These are phyloP conservation scores for Cryptoblepharus egeriae DNA, from an alignment of 2,797 vertebrate species.

Conservation along the genomic window DNA sequence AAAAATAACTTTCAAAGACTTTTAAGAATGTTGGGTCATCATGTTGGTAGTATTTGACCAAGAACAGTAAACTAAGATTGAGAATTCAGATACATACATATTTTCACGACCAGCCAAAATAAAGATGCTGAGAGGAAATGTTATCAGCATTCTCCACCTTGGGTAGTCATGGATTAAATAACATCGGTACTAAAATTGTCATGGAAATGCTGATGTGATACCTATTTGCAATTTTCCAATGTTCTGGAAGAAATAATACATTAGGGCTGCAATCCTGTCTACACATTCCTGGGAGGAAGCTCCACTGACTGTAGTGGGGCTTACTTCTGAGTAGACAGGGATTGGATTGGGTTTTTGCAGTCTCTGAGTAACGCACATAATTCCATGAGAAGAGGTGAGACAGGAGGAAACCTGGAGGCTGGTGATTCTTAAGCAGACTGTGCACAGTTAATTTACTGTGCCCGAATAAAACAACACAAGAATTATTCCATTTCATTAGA, in stretches of 20 bases:
- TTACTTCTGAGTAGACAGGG: no score
- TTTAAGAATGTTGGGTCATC: neutral
- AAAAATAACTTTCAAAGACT: neutral
- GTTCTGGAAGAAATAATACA: no score
- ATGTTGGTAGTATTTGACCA: neutral
- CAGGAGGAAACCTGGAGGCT: no score
- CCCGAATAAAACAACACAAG: constrained; percentile 9
- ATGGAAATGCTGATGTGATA: neutral
- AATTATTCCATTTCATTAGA: constrained; percentile 59
- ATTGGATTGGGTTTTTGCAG: no score
- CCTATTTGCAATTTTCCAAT: no score
- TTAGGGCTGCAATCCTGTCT: no score
- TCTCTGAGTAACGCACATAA: no score
- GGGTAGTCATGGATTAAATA: neutral
- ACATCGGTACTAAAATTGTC: neutral
- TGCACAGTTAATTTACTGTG: no score
- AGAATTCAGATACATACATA: neutral
- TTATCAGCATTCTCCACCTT: neutral
- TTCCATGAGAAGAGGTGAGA: no score
- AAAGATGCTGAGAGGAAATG: neutral
- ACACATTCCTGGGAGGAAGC: no score
- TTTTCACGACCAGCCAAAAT: neutral
- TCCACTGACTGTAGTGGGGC: no score
- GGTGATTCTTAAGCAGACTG: no score
- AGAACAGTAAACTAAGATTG: neutral